A percentile compares a stretch with the other conserved stretches of the same genome.
Conservation (phyloP, 1,140 invertebrate species). For the Nilaparvata lugens region DNA sequence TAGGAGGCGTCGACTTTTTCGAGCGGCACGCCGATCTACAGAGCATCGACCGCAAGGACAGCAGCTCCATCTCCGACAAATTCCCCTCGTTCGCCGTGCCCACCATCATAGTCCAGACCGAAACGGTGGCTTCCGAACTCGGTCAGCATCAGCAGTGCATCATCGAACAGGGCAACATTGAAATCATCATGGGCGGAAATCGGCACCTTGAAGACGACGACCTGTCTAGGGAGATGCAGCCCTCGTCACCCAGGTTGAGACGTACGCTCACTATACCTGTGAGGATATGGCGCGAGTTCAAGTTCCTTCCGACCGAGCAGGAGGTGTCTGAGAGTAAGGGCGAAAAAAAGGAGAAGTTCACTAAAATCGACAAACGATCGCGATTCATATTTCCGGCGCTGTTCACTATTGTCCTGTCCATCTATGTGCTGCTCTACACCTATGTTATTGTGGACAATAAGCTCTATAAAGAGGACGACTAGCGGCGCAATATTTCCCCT, state of each 20-base stretch:
- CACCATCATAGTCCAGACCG: not conserved
- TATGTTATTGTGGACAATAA: constrained; percentile 21
- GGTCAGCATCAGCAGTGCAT: not conserved
- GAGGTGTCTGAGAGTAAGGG: constrained; percentile 10
- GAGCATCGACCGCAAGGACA: not conserved
- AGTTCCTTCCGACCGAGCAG: constrained; percentile 14
- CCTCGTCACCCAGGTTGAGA: not conserved
- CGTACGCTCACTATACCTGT: constrained; percentile 10
- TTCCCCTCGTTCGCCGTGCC: not conserved
- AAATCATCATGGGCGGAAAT: not conserved
- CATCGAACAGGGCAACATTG: not conserved
- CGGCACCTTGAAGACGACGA: not conserved
- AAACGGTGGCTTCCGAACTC: not conserved
- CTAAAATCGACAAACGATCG: constrained; percentile 39
- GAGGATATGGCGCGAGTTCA: constrained; percentile 3
- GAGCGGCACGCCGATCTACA: constrained; percentile 4
- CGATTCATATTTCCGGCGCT: constrained; percentile 18
- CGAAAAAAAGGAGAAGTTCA: constrained; percentile 31
- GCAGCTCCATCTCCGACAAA: not conserved
- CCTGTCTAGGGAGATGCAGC: not conserved
- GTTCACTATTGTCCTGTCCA: constrained; percentile 4
- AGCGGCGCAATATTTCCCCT: too few relatives aligned
- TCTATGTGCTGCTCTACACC: constrained; percentile 18
- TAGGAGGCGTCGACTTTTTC: not conserved
- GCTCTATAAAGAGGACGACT: not conserved